Conservation (phyloP, 2,888 invertebrate species). For the Metellina segmentata region DNA sequence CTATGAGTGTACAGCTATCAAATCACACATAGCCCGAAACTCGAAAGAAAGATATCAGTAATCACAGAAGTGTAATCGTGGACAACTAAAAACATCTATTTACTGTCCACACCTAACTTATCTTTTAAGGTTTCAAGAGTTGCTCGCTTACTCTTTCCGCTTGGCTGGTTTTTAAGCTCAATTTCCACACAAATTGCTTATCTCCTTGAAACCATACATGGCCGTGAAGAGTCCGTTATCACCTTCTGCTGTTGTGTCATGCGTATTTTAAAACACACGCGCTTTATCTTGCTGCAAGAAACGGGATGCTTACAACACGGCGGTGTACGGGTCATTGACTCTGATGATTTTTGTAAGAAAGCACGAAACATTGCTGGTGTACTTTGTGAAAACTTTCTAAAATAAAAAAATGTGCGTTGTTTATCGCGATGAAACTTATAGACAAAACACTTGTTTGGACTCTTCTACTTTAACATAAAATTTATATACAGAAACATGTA, state of each 20-base stretch:
- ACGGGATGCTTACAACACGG: not conserved
- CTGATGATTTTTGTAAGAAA: not conserved
- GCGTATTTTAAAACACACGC: slow-evolving; percentile 4
- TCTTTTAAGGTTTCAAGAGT: slow-evolving; percentile 2
- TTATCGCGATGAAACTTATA: too few relatives aligned
- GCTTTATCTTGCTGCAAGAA: not conserved
- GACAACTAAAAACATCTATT: not conserved
- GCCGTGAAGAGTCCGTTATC: not conserved
- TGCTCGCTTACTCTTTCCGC: not conserved
- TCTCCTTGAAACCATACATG: not conserved
- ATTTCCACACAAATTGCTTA: slow-evolving; percentile 38
- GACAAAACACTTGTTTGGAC: not conserved
- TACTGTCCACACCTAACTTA: not conserved
- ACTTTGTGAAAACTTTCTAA: not conserved
- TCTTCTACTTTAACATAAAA: not conserved
- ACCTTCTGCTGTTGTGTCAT: not conserved
- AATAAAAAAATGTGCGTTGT: too few relatives aligned
- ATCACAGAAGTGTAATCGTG: not conserved
- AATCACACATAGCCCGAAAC: not conserved
- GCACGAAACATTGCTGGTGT: not conserved
- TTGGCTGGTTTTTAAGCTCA: not conserved
- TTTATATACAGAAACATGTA: too few relatives aligned
- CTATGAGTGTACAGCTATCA: not conserved
- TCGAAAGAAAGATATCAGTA: not conserved
- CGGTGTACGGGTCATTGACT: not conserved